Evolutionary conservation across 1,140 invertebrate species (phyloP), one percentile per base, ranked within the genome.

Genomic region (Centruroides vittatus): DNA sequence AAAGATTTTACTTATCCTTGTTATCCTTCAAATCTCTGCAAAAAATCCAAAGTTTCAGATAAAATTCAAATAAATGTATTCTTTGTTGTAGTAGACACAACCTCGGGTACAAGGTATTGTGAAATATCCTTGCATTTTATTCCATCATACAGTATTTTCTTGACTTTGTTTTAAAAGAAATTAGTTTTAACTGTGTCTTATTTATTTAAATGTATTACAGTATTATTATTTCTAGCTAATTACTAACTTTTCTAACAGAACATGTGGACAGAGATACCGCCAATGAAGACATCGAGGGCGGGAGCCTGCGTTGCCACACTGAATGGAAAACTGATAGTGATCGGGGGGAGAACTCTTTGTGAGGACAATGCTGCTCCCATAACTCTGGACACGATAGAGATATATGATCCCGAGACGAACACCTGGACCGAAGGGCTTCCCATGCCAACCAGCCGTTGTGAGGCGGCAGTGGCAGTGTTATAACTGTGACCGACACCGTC

Each of bases 271-370:
- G 81, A 79, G 41, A 81, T 93, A 46, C 78, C 84, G 47, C 78
- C 82, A 8, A 82, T 93, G 80, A 81, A 80, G 36, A 80, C 84
- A 36, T 83, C 81, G 59, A 78, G 89, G 66, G 86, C 87, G 34
- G 88, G 86, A 71, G 88, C 88, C 36, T 86, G 88, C 55, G 88
- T 90, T 48, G 85, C 86, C 41, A 86, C 89, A 51, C 82, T 88
- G 9, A 84, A 89, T 71, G 85, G 85, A 8, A 78, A 82, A 55
- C 77, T 93, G 3, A 91, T 90, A 68, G 84, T 89, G 10, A 86
- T 88, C 66, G 89, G 89, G 4, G 89, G 89, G 10, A 64, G 67
- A 9, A 64, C 64, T n/a, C 65, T 65, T 34, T 55, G 57, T 3
- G 61, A 67, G 35, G 63, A 70, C 55, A 67, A 58, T 47, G 61